These are phyloP conservation scores for Dinomys branickii DNA, from an alignment of 2,113 vertebrate species.

Conservation along the genomic window DNA sequence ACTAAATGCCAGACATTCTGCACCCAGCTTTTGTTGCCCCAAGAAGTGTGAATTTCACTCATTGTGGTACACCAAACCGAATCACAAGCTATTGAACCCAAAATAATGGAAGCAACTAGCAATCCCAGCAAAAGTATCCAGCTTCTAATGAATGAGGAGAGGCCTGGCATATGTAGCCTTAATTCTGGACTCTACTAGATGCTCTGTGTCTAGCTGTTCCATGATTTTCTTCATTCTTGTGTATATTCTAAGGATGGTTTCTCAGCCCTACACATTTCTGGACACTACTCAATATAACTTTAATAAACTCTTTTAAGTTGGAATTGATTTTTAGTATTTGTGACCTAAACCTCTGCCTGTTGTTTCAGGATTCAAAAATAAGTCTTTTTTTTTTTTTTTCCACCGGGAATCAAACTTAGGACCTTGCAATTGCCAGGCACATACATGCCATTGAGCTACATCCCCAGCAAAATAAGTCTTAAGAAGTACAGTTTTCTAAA, in stretches of 20 bases:
- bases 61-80: background rate
- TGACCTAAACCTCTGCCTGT: background rate
- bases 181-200: background rate
- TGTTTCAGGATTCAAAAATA: background rate
- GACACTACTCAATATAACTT: background rate
- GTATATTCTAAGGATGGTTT: background rate
- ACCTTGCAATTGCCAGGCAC: no score
- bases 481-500: background rate
- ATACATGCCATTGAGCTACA: no score
- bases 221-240: background rate
- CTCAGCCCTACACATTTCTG: background rate
- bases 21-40: rapidly evolving
- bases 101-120: background rate
- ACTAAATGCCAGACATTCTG: background rate
- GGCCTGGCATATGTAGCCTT: background rate
- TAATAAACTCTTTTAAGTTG: constrained; percentile 42
- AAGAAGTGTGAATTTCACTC: background rate
- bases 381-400: background rate
- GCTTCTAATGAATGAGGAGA: background rate
- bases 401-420: no score
- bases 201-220: background rate
- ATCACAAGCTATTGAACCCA: background rate
- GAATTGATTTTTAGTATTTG: constrained; percentile 53
- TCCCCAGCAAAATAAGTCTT: background rate
- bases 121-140: background rate